phyloP scores from a whole-genome alignment of 2,888 invertebrate genomes.

The Acanthococcus lagerstroemiae region DNA sequence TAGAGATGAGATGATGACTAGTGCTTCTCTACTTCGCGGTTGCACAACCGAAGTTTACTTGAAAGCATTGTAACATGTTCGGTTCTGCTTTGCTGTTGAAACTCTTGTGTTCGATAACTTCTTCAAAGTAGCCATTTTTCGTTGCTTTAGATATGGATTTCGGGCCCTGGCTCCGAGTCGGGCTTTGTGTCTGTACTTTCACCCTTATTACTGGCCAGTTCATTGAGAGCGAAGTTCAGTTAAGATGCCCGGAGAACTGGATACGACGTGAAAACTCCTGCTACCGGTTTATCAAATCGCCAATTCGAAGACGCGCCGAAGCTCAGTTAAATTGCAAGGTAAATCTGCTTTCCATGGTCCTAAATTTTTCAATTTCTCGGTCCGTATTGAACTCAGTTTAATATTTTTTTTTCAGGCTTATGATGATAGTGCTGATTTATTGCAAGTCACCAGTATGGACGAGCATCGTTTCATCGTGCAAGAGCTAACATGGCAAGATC shows the following conservation, averaged over 20 bases:
- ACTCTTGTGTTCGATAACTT: too few relatives aligned
- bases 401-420: slow-evolving; percentile 49
- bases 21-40: too few relatives aligned
- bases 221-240: neutral
- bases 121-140: too few relatives aligned
- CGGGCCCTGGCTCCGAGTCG: neutral
- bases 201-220: neutral
- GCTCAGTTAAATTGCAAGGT: slow-evolving; percentile 68
- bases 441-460: slow-evolving; percentile 66
- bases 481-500: slow-evolving; percentile 70
- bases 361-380: too few relatives aligned
- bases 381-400: neutral
- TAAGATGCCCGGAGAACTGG: slow-evolving; percentile 76
- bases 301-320: slow-evolving; percentile 65
- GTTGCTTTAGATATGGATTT: neutral
- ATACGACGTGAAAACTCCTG: slow-evolving; percentile 68
- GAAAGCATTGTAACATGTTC: too few relatives aligned
- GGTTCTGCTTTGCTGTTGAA: too few relatives aligned
- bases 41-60: too few relatives aligned
- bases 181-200: neutral
- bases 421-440: slow-evolving; percentile 67
- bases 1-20: too few relatives aligned
- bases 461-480: slow-evolving; percentile 81
- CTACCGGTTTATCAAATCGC: slow-evolving; percentile 82
- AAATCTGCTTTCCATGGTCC: slow-evolving; percentile 17